Percentiles rank a stretch among this genome's conserved stretches.
Conservation (phyloP, 2,113 vertebrate species). For the Anguilla rostrata region DNA sequence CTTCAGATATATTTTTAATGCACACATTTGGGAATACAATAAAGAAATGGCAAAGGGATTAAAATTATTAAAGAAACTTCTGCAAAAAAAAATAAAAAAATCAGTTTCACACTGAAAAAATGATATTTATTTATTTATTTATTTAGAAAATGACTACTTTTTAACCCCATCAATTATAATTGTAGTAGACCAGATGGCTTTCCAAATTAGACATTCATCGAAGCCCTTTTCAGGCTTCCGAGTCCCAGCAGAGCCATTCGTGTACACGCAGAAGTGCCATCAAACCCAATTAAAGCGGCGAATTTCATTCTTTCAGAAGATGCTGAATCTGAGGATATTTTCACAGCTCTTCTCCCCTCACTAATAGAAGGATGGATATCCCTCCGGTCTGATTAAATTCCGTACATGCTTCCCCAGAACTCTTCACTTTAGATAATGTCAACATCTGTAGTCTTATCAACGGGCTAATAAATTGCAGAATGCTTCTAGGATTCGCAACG, state of each 20-base stretch:
- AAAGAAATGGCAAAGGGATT: background rate
- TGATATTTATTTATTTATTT: background rate
- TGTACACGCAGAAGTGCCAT: background rate
- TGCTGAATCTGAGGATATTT: slow-evolving; percentile 11
- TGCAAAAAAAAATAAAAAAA: background rate
- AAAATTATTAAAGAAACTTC: background rate
- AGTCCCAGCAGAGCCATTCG: background rate
- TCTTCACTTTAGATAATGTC: slow-evolving; percentile 11
- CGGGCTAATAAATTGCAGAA: slow-evolving; percentile 4
- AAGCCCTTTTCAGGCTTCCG: background rate
- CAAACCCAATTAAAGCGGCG: slow-evolving; percentile 8
- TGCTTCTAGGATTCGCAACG: slow-evolving; percentile 10
- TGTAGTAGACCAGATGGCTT: background rate
- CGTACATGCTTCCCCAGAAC: background rate
- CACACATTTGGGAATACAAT: background rate
- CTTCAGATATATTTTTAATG: background rate
- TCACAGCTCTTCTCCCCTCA: background rate
- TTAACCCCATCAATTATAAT: background rate
- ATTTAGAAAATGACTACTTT: background rate
- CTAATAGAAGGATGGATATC: background rate
- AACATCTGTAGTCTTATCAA: slow-evolving; percentile 20
- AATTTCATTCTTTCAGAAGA: slow-evolving; percentile 3
- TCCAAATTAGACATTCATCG: background rate
- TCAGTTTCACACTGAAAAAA: background rate
- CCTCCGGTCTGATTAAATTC: slow-evolving; percentile 11